Evolutionary conservation across 2,797 vertebrate genomes (phyloP).

Genomic region (Orientallactaga sibirica): DNA sequence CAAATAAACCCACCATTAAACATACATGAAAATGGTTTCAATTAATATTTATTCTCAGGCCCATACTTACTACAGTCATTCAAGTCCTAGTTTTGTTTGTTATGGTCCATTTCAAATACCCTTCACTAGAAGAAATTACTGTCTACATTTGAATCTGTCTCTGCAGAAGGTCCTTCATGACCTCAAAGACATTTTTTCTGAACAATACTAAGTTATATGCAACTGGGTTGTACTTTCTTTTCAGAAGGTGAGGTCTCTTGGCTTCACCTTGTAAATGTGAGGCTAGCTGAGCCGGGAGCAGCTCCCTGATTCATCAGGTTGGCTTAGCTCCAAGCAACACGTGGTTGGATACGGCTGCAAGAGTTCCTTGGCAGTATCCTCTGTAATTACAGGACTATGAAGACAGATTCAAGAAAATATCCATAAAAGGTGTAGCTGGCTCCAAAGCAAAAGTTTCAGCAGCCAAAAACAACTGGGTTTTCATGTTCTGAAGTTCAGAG

Average conservation of each 20-base stretch:
- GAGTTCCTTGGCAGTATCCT: constrained; percentile 85
- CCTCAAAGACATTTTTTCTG: constrained; percentile 4
- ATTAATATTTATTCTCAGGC: constrained; percentile 11
- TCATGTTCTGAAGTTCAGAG: constrained; percentile 89
- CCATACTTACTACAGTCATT: constrained; percentile 4
- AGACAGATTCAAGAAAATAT: constrained; percentile 88
- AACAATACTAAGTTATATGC: not conserved
- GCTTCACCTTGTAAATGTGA: constrained; percentile 74
- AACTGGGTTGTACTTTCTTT: not conserved
- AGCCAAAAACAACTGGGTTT: constrained; percentile 89
- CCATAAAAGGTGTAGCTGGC: constrained; percentile 91
- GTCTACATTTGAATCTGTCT: not conserved
- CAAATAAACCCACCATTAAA: constrained; percentile 28
- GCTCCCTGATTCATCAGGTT: constrained; percentile 77
- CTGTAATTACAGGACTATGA: constrained; percentile 86
- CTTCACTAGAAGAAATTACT: not conserved
- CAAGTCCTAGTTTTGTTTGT: not conserved
- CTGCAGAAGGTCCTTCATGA: constrained; percentile 6
- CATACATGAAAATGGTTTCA: constrained; percentile 12
- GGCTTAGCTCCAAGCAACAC: constrained; percentile 86
- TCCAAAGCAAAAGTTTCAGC: constrained; percentile 83
- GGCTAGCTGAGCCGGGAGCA: constrained; percentile 53
- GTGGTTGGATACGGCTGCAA: constrained; percentile 87
- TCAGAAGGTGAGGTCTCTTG: constrained; percentile 45
- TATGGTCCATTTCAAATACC: not conserved